Evolutionary conservation across 2,888 invertebrate genomes (phyloP).

Genomic region (Lissonota sp.): DNA sequence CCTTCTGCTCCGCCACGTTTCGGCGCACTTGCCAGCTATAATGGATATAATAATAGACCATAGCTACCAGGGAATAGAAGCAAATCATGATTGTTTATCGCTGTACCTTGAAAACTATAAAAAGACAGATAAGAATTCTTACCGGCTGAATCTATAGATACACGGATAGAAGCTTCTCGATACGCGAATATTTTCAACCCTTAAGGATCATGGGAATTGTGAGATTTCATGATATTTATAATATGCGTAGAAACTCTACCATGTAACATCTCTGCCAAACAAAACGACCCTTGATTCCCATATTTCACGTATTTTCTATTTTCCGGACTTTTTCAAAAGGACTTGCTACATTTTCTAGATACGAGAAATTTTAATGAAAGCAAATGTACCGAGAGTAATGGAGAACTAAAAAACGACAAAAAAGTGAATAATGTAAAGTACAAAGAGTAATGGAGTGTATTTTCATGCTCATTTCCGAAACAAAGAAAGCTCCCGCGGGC

Average conservation of each 20-base stretch:
- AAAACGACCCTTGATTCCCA: neutral
- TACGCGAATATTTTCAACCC: no score
- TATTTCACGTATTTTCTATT: neutral
- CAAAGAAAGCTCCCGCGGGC: slow-evolving; percentile 52
- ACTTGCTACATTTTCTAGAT: neutral
- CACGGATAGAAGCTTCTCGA: no score
- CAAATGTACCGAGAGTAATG: neutral
- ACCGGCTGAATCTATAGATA: no score
- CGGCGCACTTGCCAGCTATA: slow-evolving; percentile 25
- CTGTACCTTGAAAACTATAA: neutral
- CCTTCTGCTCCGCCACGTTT: slow-evolving; percentile 34
- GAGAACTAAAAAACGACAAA: slow-evolving; percentile 9
- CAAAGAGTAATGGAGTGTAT: slow-evolving; percentile 43
- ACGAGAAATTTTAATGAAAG: slow-evolving; percentile 43
- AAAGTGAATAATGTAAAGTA: neutral
- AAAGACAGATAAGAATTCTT: neutral
- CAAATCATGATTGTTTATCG: slow-evolving; percentile 6
- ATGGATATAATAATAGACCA: slow-evolving; percentile 27
- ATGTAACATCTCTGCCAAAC: no score
- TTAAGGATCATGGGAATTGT: no score
- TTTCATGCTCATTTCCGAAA: slow-evolving; percentile 49
- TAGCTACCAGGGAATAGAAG: slow-evolving; percentile 1
- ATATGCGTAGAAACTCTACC: no score
- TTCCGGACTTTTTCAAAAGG: neutral
- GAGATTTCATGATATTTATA: no score